Evolutionary conservation across 2,113 vertebrate species (phyloP).

Genomic region (Cavia porcellus): DNA sequence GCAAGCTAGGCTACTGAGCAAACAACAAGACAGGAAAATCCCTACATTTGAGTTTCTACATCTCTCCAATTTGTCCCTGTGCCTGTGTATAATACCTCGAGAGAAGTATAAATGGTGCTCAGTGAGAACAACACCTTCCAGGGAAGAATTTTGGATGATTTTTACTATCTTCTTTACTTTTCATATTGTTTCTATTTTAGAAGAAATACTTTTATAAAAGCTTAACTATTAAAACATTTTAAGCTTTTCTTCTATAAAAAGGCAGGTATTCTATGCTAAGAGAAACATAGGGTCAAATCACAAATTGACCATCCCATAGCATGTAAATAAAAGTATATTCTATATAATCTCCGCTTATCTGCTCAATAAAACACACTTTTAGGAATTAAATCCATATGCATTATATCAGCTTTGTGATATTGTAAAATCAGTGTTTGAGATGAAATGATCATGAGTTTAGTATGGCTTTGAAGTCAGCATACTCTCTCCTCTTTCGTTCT

Average conservation of each 20-base stretch:
- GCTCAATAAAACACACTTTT: not conserved
- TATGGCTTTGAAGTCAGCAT: not conserved
- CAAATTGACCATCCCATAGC: not conserved
- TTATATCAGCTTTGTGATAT: not conserved
- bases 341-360: not conserved
- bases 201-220: not conserved
- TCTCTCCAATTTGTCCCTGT: not conserved
- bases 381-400: not conserved
- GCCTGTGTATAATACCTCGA: not conserved
- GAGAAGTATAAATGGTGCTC: not conserved
- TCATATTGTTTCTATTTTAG: not conserved
- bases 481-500: not conserved
- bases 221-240: not conserved
- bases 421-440: not conserved
- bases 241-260: not conserved
- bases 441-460: not conserved
- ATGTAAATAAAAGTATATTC: not conserved
- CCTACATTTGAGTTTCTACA: not conserved
- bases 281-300: not conserved
- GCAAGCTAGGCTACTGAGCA: not conserved
- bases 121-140: not conserved
- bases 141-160: not conserved
- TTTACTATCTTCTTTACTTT: not conserved
- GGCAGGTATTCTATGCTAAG: not conserved
- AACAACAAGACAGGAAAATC: not conserved